phyloP scores from a whole-genome alignment of 2,113 vertebrate genomes.

The Bubo scandiacus region DNA sequence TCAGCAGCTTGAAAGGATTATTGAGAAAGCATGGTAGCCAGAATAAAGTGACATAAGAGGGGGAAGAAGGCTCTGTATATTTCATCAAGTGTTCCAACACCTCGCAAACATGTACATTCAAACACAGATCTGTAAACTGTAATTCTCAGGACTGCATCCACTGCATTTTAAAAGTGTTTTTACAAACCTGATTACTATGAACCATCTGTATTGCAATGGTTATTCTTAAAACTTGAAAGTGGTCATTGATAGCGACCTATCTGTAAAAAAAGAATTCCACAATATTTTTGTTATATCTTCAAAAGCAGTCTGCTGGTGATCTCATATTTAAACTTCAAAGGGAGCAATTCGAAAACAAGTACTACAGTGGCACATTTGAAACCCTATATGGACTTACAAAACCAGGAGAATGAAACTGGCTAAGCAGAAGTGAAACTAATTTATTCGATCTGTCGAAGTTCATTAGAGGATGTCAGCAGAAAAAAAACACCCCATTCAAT shows the following conservation, averaged over 20 bases:
- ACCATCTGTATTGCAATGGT: neutral
- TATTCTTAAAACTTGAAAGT: neutral
- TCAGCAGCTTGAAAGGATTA: conserved; percentile 42
- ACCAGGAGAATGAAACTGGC: neutral
- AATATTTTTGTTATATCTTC: neutral
- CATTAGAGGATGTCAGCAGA: neutral
- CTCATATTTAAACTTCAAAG: neutral
- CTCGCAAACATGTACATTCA: accelerated
- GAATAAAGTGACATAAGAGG: neutral
- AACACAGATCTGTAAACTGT: neutral
- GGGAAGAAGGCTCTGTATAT: neutral
- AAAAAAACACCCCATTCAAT: neutral
- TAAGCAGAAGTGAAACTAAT: neutral
- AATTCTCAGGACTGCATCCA: neutral
- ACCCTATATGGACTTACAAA: accelerated
- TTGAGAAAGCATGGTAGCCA: neutral
- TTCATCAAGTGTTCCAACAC: neutral
- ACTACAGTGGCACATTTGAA: neutral
- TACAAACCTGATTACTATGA: neutral
- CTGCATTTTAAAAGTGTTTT: neutral
- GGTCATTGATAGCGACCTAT: accelerated
- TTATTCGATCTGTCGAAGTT: neutral
- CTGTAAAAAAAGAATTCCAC: neutral
- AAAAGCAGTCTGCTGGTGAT: neutral
- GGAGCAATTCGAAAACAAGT: neutral